Evolutionary conservation across 2,888 invertebrate genomes (phyloP).

Genomic region (Metellina segmentata): DNA sequence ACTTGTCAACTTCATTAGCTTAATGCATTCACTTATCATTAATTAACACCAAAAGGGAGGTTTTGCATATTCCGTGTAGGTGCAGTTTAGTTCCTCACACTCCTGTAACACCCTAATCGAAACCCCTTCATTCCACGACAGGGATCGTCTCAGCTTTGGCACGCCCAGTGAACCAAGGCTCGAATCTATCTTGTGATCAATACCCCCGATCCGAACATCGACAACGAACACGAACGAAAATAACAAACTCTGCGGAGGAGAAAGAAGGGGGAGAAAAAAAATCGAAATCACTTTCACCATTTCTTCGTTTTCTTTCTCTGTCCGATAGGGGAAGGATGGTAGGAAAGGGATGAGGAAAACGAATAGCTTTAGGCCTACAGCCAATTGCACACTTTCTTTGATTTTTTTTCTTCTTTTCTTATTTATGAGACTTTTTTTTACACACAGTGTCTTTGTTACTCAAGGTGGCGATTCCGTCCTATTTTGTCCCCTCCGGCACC

Average conservation of each 20-base stretch:
- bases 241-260: slow-evolving; percentile 32
- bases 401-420: slow-evolving; percentile 37
- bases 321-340: slow-evolving; percentile 11
- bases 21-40: too few relatives aligned
- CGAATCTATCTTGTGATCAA: neutral
- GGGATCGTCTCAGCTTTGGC: too few relatives aligned
- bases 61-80: too few relatives aligned
- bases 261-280: slow-evolving; percentile 8
- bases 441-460: slow-evolving; percentile 48
- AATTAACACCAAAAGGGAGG: too few relatives aligned
- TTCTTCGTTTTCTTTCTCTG: slow-evolving; percentile 26
- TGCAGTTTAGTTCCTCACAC: too few relatives aligned
- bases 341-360: slow-evolving; percentile 8
- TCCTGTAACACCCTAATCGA: too few relatives aligned
- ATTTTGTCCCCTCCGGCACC: slow-evolving; percentile 22
- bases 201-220: neutral
- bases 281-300: slow-evolving; percentile 60
- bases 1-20: too few relatives aligned
- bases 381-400: slow-evolving; percentile 60
- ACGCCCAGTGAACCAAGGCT: neutral
- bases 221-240: slow-evolving; percentile 46
- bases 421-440: slow-evolving; percentile 56
- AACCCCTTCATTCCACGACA: too few relatives aligned
- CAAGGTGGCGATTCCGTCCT: slow-evolving; percentile 56
- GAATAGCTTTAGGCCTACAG: slow-evolving; percentile 65